Conservation (phyloP, 2,113 vertebrate genomes). For the Corydoras maculifer region DNA sequence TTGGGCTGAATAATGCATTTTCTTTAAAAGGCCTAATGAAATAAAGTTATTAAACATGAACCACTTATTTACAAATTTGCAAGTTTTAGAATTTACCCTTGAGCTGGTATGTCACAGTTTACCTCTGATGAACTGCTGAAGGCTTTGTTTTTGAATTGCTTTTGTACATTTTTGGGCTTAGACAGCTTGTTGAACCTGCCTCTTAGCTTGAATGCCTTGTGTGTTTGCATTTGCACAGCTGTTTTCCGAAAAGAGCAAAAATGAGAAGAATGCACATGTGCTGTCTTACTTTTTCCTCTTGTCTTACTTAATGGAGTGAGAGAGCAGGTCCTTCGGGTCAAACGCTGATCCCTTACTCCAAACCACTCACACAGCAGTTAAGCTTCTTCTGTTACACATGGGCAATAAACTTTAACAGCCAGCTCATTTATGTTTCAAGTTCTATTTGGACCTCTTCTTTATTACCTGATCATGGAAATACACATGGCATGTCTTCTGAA, state of each 20-base stretch:
- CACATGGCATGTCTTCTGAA: no score
- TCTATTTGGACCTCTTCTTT: background rate
- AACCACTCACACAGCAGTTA: constrained; percentile 37
- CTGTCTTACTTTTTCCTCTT: constrained; percentile 29
- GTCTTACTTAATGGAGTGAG: constrained; percentile 32
- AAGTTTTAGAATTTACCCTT: no score
- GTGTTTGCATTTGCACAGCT: constrained; percentile 40
- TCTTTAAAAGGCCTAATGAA: no score
- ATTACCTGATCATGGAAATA: no score
- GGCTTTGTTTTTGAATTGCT: no score
- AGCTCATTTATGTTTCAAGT: constrained; percentile 25
- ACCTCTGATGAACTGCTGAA: no score
- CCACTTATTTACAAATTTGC: no score
- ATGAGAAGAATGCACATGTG: constrained; percentile 31
- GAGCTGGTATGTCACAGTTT: no score
- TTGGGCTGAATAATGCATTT: no score
- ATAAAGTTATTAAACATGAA: no score
- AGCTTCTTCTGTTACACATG: constrained; percentile 32
- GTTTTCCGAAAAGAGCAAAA: constrained; percentile 35
- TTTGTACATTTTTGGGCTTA: no score
- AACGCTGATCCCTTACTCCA: constrained; percentile 33
- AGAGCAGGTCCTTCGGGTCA: constrained; percentile 22
- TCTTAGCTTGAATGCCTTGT: constrained; percentile 18
- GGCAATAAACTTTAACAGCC: constrained; percentile 33
- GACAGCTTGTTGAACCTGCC: no score